Evolutionary conservation across 2,113 vertebrate genomes (phyloP), one percentile per base, ranked within the genome.

Genomic region (Regulus satrapa): DNA sequence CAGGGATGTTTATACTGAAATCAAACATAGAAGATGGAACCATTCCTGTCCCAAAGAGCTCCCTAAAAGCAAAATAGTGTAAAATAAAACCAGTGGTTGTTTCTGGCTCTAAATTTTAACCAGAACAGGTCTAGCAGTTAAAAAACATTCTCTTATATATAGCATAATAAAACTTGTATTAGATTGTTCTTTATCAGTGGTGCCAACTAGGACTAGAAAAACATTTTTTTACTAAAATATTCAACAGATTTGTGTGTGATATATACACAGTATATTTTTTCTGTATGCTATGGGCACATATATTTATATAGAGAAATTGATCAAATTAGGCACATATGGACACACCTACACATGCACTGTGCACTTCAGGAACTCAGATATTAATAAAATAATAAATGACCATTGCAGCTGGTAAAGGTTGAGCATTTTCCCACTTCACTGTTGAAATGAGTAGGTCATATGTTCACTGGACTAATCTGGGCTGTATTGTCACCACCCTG

Each of bases 1-100:
- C 80, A 78, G 76, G 64, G 78, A 63, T 91, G 61, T 95, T 95
- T 95, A 84, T 71, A 59, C 19, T 67, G 51, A 87, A 94, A 81
- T 52, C 68, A 88, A 81, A 74, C 92, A 84, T 29, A 94, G 72
- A 94, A 43, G 68, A 94, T 89, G 19, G 83, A 59, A 78, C 26
- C 31, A 69, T 45, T 94, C 19, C 64, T 89, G 56, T 67, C 72
- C 79, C 38, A 77, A 74, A 81, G 24, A 81, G 11, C 23, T 88
- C 88, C 72, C 51, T 74, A 91, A 92, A 88, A 91, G 20, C 51
- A 80, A 83, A 85, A 63, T 55, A 71, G 14, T 52, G 79, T 77
- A 88, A 90, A 92, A 94, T 67, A 66, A 96, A 95, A 67, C 26
- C 63, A 81, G 54, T 55, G 32, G 4, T 79, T 48, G 25, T 62